Evolutionary conservation across 1,140 invertebrate species (phyloP).

Genomic region (Drosophila parvula): DNA sequence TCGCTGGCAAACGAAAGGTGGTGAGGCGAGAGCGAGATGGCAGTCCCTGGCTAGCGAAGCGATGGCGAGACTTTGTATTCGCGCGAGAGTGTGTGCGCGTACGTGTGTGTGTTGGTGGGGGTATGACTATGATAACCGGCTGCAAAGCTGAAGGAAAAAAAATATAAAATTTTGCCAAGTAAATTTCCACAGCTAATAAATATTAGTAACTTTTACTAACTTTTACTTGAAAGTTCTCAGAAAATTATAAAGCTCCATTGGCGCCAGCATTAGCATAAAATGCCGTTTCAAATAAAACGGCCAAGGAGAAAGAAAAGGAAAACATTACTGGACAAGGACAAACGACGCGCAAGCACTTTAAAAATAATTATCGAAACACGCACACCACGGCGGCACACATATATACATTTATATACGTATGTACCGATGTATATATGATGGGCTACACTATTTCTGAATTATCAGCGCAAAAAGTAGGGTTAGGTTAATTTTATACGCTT

Average conservation of each 20-base stretch:
- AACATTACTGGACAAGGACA: constrained; percentile 50
- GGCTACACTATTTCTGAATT: constrained; percentile 77
- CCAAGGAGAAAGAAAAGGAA: background rate
- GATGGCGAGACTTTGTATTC: constrained; percentile 46
- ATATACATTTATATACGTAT: constrained; percentile 31
- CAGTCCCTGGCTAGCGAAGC: constrained; percentile 23
- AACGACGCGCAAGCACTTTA: constrained; percentile 42
- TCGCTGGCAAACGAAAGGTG: constrained; percentile 51
- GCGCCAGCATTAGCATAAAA: background rate
- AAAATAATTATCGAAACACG: constrained; percentile 68
- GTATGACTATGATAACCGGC: constrained; percentile 76
- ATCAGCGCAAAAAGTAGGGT: constrained; percentile 80
- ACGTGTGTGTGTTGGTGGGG: constrained; percentile 55
- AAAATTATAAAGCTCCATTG: background rate
- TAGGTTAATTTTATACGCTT: constrained; percentile 81
- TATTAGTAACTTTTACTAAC: background rate
- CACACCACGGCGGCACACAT: constrained; percentile 25
- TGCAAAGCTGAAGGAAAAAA: constrained; percentile 45
- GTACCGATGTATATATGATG: constrained; percentile 45
- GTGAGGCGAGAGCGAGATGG: constrained; percentile 35
- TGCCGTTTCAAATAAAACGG: background rate
- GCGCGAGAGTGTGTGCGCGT: constrained; percentile 5
- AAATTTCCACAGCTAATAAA: constrained; percentile 23
- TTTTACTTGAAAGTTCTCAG: background rate
- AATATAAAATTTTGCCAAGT: constrained; percentile 36